Base-by-base conservation (phyloP, 2,888 invertebrate species). In the Hartigia nigra region DNA sequence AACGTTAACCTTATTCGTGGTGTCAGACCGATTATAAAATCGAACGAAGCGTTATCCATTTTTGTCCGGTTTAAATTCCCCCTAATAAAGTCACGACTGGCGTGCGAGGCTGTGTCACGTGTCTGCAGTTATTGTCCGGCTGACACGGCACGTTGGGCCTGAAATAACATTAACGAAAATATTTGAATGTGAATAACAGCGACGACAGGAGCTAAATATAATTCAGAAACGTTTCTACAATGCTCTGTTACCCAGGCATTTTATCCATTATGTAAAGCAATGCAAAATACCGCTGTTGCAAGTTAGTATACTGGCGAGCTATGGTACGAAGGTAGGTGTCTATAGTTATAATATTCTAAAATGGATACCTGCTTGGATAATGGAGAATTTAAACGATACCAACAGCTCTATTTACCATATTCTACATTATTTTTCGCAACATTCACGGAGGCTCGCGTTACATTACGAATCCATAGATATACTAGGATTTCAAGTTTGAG, bases 191-290 rank as follows among this genome's bases (percentile, higher is more conserved):
- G 88, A 89, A 89, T 89, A 86, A 86, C 85, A 84, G 36, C 31
- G 78, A 81, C 81, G 79, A 77, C 78, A 12, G 34, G 72, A 12
- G 12, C 31, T 12, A 89, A 88, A 88, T 89, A 88, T 89, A 88
- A 90, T 88, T 88, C 86, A 84, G 85, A 86, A 88, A 87, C 86
- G 86, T 88, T 88, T 85, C 88, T 88, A 89, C 90, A 90, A 89
- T 89, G 83, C 81, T 78, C 79, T 81, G 69, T 82, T 77, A 77
- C 77, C 35, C 79, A 82, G 85, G 85, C 87, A 88, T 90, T 91
- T 90, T 89, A 88, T 88, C 86, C 86, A 86, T 89, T 91, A 91
- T 91, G 91, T 90, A 91, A 91, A 91, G 91, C 87, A 85, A 91
- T 91, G 90, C 88, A 91, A 90, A 91, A 88, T 87, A 88, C 87